Evolutionary conservation across 2,797 vertebrate genomes (phyloP).

Genomic region (Cryptoprocta ferox): DNA sequence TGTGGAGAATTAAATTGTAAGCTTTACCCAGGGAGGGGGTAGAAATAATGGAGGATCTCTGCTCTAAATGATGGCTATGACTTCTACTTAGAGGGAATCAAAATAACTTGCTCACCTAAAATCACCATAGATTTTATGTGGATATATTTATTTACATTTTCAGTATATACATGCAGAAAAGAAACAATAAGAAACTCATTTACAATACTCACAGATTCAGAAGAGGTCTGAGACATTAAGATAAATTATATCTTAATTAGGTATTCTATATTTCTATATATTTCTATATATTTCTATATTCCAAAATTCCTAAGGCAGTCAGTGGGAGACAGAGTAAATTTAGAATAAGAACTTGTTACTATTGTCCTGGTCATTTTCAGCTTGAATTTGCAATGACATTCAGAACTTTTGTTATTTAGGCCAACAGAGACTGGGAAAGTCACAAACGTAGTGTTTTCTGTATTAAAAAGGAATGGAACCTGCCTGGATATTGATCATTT

Average conservation of each 20-base stretch:
- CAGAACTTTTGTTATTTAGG: conserved; percentile 55
- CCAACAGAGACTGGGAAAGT: conserved; percentile 71
- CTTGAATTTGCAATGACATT: conserved; percentile 59
- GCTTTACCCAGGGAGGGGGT: neutral
- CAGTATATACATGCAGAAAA: neutral
- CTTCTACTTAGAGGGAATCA: neutral
- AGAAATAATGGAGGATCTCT: conserved; percentile 1
- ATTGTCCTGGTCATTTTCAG: conserved; percentile 21
- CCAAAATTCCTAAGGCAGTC: neutral
- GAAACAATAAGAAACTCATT: neutral
- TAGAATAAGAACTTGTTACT: neutral
- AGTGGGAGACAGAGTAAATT: neutral
- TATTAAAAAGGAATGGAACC: conserved; percentile 65
- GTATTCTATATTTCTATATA: neutral
- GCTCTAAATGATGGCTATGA: neutral
- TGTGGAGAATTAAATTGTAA: conserved; percentile 54
- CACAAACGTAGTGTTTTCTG: conserved; percentile 65
- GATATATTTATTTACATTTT: neutral
- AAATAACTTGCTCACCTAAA: conserved; percentile 4
- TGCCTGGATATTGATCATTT: conserved; percentile 80
- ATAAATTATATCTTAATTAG: neutral
- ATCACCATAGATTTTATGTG: neutral
- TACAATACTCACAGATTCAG: neutral
- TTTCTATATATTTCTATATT: neutral
- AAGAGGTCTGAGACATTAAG: neutral